Base-by-base conservation (phyloP, 2,113 vertebrate species). In the Ceyx margarethae region DNA sequence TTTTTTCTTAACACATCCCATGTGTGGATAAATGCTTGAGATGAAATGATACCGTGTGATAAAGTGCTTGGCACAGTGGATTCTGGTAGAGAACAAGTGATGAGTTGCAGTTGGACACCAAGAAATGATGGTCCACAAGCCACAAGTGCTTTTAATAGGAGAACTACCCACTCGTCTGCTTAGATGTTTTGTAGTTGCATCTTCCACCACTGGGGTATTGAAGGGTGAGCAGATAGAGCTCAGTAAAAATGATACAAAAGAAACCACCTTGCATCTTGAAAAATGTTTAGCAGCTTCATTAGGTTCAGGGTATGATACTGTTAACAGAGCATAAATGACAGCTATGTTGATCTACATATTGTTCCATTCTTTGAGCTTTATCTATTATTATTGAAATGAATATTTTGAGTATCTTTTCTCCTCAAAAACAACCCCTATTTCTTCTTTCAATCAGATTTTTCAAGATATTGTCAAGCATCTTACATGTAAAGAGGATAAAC, bases 231-330 rank as follows among this genome's bases (percentile, higher is more conserved):
- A 82, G 79, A 77, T 50, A 62, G 58, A 92, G 87, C 61, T 84
- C 66, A 65, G 54, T 73, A 57, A 88, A 77, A 94, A 81, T 0
- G 0, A 43, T 85, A 90, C 51, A 81, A 90, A 87, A 77, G 77
- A 87, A 81, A 61, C 64, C 58, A 90, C 61, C 71, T 85, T 88
- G 72, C 45, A 62, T 81, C 79, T 92, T 81, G 62, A 88, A 68
- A 86, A 91, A 93, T 48, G 61, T 87, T 89, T 73, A 74, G 94
- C 91, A 95, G 77, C 93, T 92, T 94, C 83, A 93, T 82, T 94
- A 75, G 73, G 58, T 89, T 81, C 81, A 54, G 82, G 90, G 46
- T 89, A 94, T 83, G 89, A 85, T 95, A 68, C 54, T 69, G 65
- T 89, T 94, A 92, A 69, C 54, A 91, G 54, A 71, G 78, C 86